phyloP scores from a whole-genome alignment of 1,140 invertebrate genomes.

The Drosophila tropicalis region DNA sequence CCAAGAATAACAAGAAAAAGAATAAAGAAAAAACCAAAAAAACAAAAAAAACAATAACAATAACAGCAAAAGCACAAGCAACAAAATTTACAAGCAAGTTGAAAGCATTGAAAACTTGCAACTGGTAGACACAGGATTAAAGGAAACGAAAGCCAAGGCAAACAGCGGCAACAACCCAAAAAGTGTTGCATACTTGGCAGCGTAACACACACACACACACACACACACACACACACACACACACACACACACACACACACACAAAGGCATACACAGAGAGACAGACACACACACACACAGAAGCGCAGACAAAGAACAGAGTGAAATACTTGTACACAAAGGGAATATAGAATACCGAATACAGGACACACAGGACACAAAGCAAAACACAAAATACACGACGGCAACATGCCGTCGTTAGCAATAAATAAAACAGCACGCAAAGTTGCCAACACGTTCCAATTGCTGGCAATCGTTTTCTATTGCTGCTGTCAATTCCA shows the following conservation, averaged over 20 bases:
- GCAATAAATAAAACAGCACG: conserved; percentile 61
- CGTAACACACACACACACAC: conserved; percentile 27
- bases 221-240: conserved; percentile 27
- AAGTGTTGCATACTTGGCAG: conserved; percentile 61
- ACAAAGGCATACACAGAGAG: too few species aligned
- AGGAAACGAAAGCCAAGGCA: conserved; percentile 14
- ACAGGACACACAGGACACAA: conserved; percentile 1
- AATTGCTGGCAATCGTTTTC: conserved; percentile 65
- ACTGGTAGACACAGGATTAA: conserved; percentile 30
- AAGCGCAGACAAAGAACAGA: background rate
- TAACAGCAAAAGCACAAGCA: conserved; percentile 16
- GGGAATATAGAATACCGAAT: conserved; percentile 15
- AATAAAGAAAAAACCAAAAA: conserved; percentile 9
- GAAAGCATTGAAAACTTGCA: conserved; percentile 34
- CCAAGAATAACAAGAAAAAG: conserved; percentile 16
- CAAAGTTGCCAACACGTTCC: conserved; percentile 63
- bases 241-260: conserved; percentile 26
- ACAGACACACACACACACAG: conserved; percentile 13
- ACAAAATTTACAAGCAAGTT: conserved; percentile 25
- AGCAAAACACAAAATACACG: conserved; percentile 2
- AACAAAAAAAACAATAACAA: background rate
- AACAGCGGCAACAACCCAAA: conserved; percentile 32
- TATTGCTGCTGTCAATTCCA: conserved; percentile 65
- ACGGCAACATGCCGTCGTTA: conserved; percentile 64
- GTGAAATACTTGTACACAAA: conserved; percentile 18